Percentiles rank a stretch among this genome's conserved stretches.
Evolutionary conservation across 2,113 vertebrate genomes (phyloP).

Genomic region (Barnardius zonarius): DNA sequence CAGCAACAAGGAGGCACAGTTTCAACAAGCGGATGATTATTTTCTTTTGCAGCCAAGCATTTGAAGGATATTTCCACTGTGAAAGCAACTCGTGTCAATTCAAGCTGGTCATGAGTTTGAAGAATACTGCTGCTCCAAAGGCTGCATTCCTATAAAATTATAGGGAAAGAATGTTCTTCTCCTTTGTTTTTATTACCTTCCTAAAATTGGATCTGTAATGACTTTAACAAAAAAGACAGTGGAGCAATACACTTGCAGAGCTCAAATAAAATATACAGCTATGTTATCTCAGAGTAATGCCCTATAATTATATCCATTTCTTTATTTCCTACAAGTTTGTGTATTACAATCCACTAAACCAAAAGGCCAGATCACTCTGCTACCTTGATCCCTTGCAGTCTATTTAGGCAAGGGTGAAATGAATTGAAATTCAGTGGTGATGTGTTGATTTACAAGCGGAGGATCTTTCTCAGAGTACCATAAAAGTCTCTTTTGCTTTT

Average conservation of each 20-base stretch:
- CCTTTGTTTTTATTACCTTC: neutral
- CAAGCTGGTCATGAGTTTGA: neutral
- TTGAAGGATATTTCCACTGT: conserved; percentile 21
- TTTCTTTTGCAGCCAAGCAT: neutral
- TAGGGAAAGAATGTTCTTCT: neutral
- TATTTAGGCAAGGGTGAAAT: conserved; percentile 39
- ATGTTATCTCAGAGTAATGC: neutral
- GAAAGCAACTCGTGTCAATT: neutral
- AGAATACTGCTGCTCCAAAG: neutral
- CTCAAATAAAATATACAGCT: neutral
- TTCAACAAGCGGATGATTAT: neutral
- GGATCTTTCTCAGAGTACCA: neutral
- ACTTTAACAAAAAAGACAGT: neutral
- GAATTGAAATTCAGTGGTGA: conserved; percentile 21
- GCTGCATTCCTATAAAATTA: neutral
- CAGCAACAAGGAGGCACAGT: neutral
- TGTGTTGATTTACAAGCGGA: conserved; percentile 9
- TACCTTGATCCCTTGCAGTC: neutral
- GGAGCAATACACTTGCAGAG: neutral
- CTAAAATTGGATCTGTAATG: neutral
- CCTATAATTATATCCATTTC: neutral
- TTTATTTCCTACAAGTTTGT: conserved; percentile 18
- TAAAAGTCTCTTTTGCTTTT: conserved; percentile 24
- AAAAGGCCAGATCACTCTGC: neutral
- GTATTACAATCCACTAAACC: neutral